These are phyloP conservation scores for Cephus spinipes DNA, from an alignment of 2,888 invertebrate species.

Conservation along the genomic window DNA sequence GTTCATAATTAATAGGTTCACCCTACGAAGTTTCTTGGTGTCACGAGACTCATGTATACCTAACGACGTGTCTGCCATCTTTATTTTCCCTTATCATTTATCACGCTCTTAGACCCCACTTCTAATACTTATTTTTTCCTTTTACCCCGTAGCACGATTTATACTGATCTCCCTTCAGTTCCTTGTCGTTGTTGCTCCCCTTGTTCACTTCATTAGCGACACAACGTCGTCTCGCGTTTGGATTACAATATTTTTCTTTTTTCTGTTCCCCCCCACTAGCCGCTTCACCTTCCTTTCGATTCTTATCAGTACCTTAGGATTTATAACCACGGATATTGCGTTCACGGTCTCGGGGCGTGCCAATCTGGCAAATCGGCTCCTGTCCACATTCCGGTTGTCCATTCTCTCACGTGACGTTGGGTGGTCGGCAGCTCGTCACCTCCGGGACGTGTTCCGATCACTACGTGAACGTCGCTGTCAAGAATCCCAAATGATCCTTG, in stretches of 20 bases:
- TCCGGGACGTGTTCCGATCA: too few species aligned
- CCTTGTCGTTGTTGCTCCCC: too few species aligned
- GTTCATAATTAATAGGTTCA: constrained; percentile 42
- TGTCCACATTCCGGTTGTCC: constrained; percentile 17
- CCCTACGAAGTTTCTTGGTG: constrained; percentile 38
- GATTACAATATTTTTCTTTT: neutral
- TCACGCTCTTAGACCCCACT: constrained; percentile 10
- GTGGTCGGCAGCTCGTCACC: too few species aligned
- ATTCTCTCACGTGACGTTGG: too few species aligned
- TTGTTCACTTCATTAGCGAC: too few species aligned
- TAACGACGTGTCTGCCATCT: constrained; percentile 33
- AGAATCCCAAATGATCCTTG: too few species aligned
- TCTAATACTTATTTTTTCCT: constrained; percentile 17
- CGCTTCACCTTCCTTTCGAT: too few species aligned
- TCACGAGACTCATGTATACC: constrained; percentile 31
- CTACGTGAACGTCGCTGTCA: too few species aligned
- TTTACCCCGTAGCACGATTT: constrained; percentile 4
- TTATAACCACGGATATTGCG: too few species aligned
- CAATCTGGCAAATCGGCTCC: constrained; percentile 23
- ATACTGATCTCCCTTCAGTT: too few species aligned
- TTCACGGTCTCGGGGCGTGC: neutral
- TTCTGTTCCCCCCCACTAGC: neutral
- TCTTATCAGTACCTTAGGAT: too few species aligned
- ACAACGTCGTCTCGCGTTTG: too few species aligned
- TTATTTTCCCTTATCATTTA: constrained; percentile 16